A percentile compares a stretch with the other conserved stretches of the same genome.
phyloP scores from a whole-genome alignment of 2,888 invertebrate species.

The Melanostoma mellinum region DNA sequence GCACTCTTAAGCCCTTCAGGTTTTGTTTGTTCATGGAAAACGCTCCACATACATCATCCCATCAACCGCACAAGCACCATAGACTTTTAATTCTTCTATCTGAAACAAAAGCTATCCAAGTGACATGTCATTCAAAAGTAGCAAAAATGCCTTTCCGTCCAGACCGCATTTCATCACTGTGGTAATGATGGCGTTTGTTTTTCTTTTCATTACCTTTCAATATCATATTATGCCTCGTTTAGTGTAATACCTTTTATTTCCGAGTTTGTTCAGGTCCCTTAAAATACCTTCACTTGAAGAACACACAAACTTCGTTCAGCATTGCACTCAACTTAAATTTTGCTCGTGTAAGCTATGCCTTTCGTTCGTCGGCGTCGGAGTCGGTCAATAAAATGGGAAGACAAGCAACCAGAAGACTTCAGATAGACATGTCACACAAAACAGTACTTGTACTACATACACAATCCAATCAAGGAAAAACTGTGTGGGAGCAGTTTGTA shows the following conservation, averaged over 20 bases:
- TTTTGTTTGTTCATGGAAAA: too few relatives aligned
- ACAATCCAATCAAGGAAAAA: slow-evolving; percentile 40
- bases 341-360: slow-evolving; percentile 10
- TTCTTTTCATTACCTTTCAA: slow-evolving; percentile 24
- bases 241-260: slow-evolving; percentile 3
- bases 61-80: too few relatives aligned
- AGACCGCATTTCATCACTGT: slow-evolving; percentile 12
- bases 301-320: slow-evolving; percentile 26
- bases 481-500: slow-evolving; percentile 25
- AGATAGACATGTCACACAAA: slow-evolving; percentile 10
- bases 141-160: slow-evolving; percentile 15
- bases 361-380: neutral
- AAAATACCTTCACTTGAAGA: slow-evolving; percentile 9
- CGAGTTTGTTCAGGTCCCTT: slow-evolving; percentile 16
- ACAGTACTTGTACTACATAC: neutral
- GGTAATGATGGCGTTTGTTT: neutral
- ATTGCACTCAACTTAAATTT: slow-evolving; percentile 39
- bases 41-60: too few relatives aligned
- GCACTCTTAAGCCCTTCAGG: too few relatives aligned
- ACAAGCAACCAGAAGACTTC: neutral
- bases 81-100: slow-evolving; percentile 4
- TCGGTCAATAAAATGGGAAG: slow-evolving; percentile 18
- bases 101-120: neutral
- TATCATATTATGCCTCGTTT: slow-evolving; percentile 29
- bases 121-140: slow-evolving; percentile 27